Evolutionary conservation across 1,140 invertebrate species (phyloP), one percentile per base, ranked within the genome.

Genomic region (Aphelenchoides besseyi): DNA sequence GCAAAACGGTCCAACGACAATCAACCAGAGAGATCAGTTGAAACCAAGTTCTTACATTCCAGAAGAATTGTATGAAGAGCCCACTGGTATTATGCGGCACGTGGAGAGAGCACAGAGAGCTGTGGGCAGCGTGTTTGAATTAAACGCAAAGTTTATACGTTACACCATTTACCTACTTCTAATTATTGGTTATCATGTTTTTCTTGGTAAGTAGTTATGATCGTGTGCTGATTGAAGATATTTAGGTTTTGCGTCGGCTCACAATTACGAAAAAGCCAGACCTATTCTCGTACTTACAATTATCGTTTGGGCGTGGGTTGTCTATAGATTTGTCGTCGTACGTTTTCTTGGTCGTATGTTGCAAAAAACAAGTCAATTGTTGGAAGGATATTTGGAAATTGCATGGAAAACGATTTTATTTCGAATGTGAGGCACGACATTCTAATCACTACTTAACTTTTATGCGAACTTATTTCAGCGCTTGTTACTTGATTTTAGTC

Each of bases 261-360:
- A 81, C 53, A 55, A 78, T 62, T 81, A 73, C 76, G 74, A 88
- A 64, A 91, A 91, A 0, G 90, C 91, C 76, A 90, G 91, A 54
- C 88, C 91, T 80, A 85, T 93, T 0, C 82, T 92, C 8, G 87
- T 92, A 9, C 76, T 92, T 0, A 85, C 90, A 0, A 78, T 83
- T 26, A 86, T 91, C 32, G 82, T 88, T 26, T 90, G 91, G 74
- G 85, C 88, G 69, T 86, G 87, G 18, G 57, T 91, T 12, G 80
- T 91, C 26, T 92, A 92, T 81, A 89, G 88, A 1, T 52, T 36
- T 41, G 64, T 78, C 16, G 12, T 77, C 29, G 16, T 72, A 8
- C 53, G 52, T 26, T 76, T 62, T 26, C 37, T 52, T 18, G 63
- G 26, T 9, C 12, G 16, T 29, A 18, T 68, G n/a, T 32, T 61